Percentiles rank a stretch among this genome's conserved stretches.
phyloP scores from a whole-genome alignment of 2,113 vertebrate genomes.

The Sorex fumeus region DNA sequence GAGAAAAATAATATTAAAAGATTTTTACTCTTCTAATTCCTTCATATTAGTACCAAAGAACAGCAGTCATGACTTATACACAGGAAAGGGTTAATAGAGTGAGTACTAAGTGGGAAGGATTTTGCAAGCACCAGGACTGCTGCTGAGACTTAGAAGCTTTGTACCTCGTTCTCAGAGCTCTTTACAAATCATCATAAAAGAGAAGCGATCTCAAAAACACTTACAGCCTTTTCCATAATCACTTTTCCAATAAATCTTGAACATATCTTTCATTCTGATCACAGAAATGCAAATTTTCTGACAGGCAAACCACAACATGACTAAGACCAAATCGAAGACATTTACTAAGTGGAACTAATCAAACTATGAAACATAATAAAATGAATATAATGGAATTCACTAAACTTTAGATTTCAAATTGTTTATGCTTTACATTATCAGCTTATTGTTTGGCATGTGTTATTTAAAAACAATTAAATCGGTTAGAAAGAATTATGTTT shows the following conservation, averaged over 20 bases:
- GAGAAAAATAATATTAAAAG: background rate
- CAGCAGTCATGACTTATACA: background rate
- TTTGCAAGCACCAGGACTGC: background rate
- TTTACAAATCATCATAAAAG: constrained; percentile 77
- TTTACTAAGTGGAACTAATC: background rate
- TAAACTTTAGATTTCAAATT: background rate
- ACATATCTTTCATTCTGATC: constrained; percentile 68
- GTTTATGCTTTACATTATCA: fast-evolving
- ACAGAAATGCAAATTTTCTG: constrained; percentile 70
- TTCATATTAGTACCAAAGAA: background rate
- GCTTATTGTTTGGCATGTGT: background rate
- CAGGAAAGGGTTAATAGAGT: background rate
- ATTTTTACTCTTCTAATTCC: background rate
- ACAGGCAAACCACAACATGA: constrained; percentile 49
- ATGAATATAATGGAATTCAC: background rate
- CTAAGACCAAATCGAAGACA: constrained; percentile 42
- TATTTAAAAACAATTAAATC: constrained; percentile 49
- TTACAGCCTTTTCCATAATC: constrained; percentile 57
- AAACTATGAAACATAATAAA: background rate
- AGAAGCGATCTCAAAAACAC: constrained; percentile 71
- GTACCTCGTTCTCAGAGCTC: constrained; percentile 58
- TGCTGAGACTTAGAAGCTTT: constrained; percentile 12
- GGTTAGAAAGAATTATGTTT: constrained; percentile 39
- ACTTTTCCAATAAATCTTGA: constrained; percentile 68
- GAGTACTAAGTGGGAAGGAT: background rate